Evolutionary conservation across 2,797 vertebrate species (phyloP).

Genomic region (Aldrovandia affinis): DNA sequence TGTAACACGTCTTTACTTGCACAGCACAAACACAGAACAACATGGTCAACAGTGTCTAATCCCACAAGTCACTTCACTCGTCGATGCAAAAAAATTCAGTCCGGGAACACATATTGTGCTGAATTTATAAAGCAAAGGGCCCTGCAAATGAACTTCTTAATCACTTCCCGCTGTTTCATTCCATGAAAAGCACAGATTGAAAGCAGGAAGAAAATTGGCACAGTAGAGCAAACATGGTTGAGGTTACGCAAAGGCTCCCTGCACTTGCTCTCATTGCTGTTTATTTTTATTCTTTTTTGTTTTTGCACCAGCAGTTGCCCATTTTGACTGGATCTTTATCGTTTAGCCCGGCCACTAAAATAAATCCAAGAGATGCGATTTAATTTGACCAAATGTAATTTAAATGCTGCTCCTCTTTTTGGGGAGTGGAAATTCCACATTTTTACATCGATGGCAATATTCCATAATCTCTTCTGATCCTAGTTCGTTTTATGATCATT

Average conservation of each 20-base stretch:
- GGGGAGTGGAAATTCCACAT: not conserved
- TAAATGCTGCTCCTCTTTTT: not conserved
- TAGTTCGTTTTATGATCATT: not conserved
- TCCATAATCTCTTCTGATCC: slow-evolving; percentile 1
- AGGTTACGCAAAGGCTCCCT: not conserved
- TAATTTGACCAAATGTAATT: not conserved
- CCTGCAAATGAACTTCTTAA: not conserved
- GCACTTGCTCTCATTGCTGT: not conserved
- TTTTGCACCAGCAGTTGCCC: too few relatives aligned
- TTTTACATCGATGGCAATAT: not conserved
- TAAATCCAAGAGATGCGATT: not conserved
- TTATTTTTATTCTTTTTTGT: not conserved
- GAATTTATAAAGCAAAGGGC: not conserved
- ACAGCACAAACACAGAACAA: not conserved
- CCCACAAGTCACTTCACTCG: not conserved
- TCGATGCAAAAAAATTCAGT: not conserved
- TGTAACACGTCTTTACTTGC: not conserved
- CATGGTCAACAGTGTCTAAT: slow-evolving; percentile 5
- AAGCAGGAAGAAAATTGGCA: not conserved
- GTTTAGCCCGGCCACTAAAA: not conserved
- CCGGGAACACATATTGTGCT: not conserved
- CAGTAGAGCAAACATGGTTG: not conserved
- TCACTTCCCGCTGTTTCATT: not conserved
- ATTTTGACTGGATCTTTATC: too few relatives aligned
- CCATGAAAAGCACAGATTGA: not conserved